Evolutionary conservation across 2,113 vertebrate genomes (phyloP).

Genomic region (Xiphophorus couchianus): DNA sequence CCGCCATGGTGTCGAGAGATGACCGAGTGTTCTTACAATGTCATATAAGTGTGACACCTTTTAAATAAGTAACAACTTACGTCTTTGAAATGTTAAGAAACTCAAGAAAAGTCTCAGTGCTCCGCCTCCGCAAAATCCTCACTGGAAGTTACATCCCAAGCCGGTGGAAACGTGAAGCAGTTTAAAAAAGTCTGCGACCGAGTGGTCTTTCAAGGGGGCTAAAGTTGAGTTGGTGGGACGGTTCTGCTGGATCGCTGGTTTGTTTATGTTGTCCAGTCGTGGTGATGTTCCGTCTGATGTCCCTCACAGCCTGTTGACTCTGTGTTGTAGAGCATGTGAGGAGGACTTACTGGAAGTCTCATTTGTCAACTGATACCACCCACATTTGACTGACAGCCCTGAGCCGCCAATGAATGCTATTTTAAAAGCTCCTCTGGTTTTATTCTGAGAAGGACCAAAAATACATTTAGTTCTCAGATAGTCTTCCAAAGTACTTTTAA

Average conservation of each 20-base stretch:
- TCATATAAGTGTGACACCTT: slow-evolving; percentile 64
- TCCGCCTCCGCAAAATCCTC: slow-evolving; percentile 47
- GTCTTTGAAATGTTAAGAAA: slow-evolving; percentile 20
- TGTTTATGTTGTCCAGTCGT: slow-evolving; percentile 50
- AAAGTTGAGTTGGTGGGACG: slow-evolving; percentile 8
- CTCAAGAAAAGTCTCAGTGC: slow-evolving; percentile 23
- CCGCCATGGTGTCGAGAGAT: slow-evolving; percentile 80
- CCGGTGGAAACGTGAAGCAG: slow-evolving; percentile 3
- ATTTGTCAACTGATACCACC: slow-evolving; percentile 67
- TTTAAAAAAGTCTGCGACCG: slow-evolving; percentile 7
- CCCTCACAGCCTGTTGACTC: slow-evolving; percentile 65
- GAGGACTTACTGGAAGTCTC: slow-evolving; percentile 78
- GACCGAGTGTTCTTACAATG: slow-evolving; percentile 57
- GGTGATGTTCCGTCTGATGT: slow-evolving; percentile 26
- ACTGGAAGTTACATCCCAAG: slow-evolving; percentile 66
- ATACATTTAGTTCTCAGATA: neutral
- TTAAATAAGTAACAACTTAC: slow-evolving; percentile 23
- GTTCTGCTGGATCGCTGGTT: slow-evolving; percentile 19
- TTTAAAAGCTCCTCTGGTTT: slow-evolving; percentile 27
- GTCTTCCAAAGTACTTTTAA: neutral
- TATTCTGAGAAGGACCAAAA: slow-evolving; percentile 21
- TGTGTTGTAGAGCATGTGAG: slow-evolving; percentile 57
- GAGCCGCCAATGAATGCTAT: slow-evolving; percentile 61
- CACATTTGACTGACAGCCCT: slow-evolving; percentile 62
- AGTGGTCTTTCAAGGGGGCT: slow-evolving; percentile 2